Conservation (phyloP, 2,888 invertebrate genomes). For the Thumatha senex region DNA sequence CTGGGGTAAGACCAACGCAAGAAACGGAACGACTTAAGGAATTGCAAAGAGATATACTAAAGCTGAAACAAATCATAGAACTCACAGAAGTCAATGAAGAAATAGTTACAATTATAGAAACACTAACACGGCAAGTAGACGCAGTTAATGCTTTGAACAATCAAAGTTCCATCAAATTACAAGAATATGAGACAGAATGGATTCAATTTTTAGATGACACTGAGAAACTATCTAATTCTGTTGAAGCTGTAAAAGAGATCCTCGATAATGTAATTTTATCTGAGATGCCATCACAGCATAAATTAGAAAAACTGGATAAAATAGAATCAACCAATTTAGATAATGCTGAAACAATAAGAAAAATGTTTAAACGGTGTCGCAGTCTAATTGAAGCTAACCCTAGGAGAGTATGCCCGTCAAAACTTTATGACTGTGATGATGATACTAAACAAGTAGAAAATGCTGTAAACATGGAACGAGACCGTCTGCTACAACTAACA, state of each 20-base stretch:
- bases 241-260: conserved; percentile 75
- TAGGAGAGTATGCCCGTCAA: conserved; percentile 86
- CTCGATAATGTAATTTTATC: conserved; percentile 83
- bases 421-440: conserved; percentile 86
- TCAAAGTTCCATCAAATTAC: conserved; percentile 67
- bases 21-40: conserved; percentile 59
- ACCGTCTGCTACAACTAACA: conserved; percentile 89
- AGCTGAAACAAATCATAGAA: conserved; percentile 86
- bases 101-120: conserved; percentile 85
- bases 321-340: conserved; percentile 87
- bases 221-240: conserved; percentile 80
- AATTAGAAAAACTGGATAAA: conserved; percentile 87
- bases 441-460: conserved; percentile 87
- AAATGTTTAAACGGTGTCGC: conserved; percentile 85
- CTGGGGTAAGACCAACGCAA: conserved; percentile 48
- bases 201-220: conserved; percentile 87
- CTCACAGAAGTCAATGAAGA: conserved; percentile 86
- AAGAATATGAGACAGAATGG: conserved; percentile 87
- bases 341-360: conserved; percentile 83
- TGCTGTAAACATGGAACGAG: conserved; percentile 87
- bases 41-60: conserved; percentile 82
- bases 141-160: conserved; percentile 86
- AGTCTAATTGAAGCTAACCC: conserved; percentile 87
- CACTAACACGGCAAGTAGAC: conserved; percentile 86
- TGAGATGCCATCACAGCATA: conserved; percentile 86